These are phyloP conservation scores for Lordiphosa collinella DNA, from an alignment of 1,140 invertebrate genomes.

Conservation along the genomic window DNA sequence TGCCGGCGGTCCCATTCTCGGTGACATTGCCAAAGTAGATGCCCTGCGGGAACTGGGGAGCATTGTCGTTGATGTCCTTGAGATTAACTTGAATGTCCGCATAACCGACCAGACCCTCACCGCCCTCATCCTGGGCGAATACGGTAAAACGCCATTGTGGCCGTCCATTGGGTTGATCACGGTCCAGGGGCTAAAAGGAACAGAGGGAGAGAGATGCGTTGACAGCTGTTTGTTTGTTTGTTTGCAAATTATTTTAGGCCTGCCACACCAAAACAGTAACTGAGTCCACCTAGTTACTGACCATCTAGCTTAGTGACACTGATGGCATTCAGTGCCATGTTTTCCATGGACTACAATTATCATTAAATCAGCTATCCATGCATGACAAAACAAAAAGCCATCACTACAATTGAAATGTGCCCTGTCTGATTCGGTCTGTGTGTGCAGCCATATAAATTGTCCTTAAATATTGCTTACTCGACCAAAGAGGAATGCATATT, in stretches of 20 bases:
- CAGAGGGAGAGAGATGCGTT: conserved; percentile 10
- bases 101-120: conserved; percentile 86
- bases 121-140: conserved; percentile 86
- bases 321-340: too few species aligned
- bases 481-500: conserved; percentile 7
- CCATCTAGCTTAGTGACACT: too few species aligned
- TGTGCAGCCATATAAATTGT: conserved; percentile 41
- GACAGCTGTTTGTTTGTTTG: conserved; percentile 48
- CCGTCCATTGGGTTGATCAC: conserved; percentile 86
- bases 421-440: background rate
- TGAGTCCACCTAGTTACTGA: too few species aligned
- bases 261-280: conserved; percentile 49
- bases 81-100: conserved; percentile 87
- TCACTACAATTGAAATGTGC: conserved; percentile 58
- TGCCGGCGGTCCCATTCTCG: conserved; percentile 84
- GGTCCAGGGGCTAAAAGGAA: conserved; percentile 82
- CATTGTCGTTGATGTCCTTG: conserved; percentile 89
- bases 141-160: conserved; percentile 89
- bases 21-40: conserved; percentile 84
- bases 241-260: conserved; percentile 68
- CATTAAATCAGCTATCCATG: conserved; percentile 67
- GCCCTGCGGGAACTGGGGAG: conserved; percentile 85
- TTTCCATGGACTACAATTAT: conserved; percentile 57
- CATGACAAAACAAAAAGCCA: conserved; percentile 50
- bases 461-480: conserved; percentile 54